Conservation (phyloP, 2,113 vertebrate species). For the Gopherus flavomarginatus region DNA sequence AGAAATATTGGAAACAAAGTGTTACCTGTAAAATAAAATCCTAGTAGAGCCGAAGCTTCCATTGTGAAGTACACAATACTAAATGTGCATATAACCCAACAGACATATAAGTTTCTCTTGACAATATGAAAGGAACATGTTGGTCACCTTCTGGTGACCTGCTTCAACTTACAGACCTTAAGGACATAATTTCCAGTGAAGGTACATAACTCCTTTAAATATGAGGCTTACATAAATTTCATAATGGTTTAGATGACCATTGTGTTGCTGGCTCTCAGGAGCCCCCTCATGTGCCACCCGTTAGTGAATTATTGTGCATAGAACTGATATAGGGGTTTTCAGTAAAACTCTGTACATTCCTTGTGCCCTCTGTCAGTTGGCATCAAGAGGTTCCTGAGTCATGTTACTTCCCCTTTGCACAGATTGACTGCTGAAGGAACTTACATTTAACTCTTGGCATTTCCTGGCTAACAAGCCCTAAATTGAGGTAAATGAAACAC, state of each 20-base stretch:
- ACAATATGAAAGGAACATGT: no score
- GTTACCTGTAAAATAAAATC: not conserved
- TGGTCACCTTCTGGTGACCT: no score
- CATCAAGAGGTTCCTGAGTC: not conserved
- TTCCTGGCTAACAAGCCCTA: not conserved
- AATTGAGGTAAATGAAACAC: not conserved
- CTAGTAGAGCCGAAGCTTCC: not conserved
- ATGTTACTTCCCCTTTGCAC: not conserved
- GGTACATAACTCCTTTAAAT: no score
- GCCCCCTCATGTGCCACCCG: not conserved
- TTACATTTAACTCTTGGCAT: not conserved
- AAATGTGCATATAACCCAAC: no score
- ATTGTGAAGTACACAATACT: not conserved
- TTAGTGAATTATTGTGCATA: not conserved
- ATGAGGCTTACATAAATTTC: no score
- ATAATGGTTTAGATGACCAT: no score
- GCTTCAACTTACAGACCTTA: no score
- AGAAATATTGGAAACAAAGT: not conserved
- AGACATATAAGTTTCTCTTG: no score
- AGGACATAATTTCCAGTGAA: no score
- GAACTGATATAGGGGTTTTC: not conserved
- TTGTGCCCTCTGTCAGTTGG: not conserved
- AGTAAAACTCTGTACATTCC: not conserved
- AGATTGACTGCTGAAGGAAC: slow-evolving; percentile 11
- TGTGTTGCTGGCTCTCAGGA: not conserved